Evolutionary conservation across 2,888 invertebrate genomes (phyloP), one percentile per base, ranked within the genome.

Genomic region (Phengaris alcon): DNA sequence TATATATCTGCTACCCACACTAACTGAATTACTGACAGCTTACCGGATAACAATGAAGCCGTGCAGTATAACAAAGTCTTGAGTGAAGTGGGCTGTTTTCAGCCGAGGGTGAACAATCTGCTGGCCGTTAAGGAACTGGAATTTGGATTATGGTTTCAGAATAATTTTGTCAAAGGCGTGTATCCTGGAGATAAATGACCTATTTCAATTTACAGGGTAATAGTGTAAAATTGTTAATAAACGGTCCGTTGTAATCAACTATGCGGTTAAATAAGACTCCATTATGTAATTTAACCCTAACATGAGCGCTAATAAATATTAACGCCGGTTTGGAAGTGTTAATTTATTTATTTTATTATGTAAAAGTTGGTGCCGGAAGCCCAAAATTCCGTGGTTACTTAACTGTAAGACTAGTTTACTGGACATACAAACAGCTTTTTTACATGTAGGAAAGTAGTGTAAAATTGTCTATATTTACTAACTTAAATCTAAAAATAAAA

Each of bases 101-200:
- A 77, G 77, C 72, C 64, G 75, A 68, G 70, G 75, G 73, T 52
- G 76, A 70, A 76, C 76, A 77, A 77, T 74, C 75, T 78, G 78
- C 77, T 74, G 77, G 68, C 68, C 76, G 75, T 77, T 79, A 79
- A 75, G 75, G 76, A 75, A 76, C 76, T 77, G 77, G 77, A 35
- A 68, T 78, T 76, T 72, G 79, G 78, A 68, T 74, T 74, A 74
- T 68, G 64, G 74, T 68, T 74, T 52, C 54, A 52, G 72, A 22
- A 72, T 72, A 72, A 72, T 72, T 72, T 54, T 35, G 54, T 54
- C 72, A 72, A 72, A 72, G 72, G 72, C 72, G 72, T 72, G 72
- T 72, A 52, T 72, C 54, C 54, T 54, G 22, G 35, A 72, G 72
- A 72, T 72, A 72, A 72, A 72, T 72, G 72, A 72, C 54, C 52